Conservation (phyloP, 2,888 invertebrate species). For the Pterostichus niger region DNA sequence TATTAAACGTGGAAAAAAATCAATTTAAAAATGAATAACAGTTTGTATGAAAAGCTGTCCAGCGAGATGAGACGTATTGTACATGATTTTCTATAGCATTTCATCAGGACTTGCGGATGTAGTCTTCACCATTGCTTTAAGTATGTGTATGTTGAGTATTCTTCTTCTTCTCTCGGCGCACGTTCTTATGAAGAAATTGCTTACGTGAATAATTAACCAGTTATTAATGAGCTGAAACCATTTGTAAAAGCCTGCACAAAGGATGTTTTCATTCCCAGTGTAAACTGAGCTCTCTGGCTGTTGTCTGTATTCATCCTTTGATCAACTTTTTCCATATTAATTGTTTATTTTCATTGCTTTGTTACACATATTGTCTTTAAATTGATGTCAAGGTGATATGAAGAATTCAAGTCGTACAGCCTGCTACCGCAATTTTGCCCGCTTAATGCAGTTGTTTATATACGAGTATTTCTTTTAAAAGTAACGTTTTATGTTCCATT, state of each 20-base stretch:
- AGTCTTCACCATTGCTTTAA: too few relatives aligned
- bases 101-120: too few relatives aligned
- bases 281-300: background rate
- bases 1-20: too few relatives aligned
- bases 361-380: constrained; percentile 11
- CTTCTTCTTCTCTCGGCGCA: background rate
- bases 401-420: too few relatives aligned
- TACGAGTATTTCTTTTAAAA: too few relatives aligned
- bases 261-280: background rate
- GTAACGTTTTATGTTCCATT: too few relatives aligned
- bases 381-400: background rate
- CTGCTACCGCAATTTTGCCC: too few relatives aligned
- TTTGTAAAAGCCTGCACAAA: constrained; percentile 22
- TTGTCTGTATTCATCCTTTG: constrained; percentile 33
- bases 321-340: constrained; percentile 55
- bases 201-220: constrained; percentile 60
- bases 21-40: too few relatives aligned
- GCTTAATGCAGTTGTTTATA: too few relatives aligned
- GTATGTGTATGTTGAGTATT: background rate
- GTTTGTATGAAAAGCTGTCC: too few relatives aligned
- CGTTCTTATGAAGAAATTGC: constrained; percentile 37
- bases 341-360: constrained; percentile 36
- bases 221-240: constrained; percentile 51
- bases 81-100: too few relatives aligned
- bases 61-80: too few relatives aligned